Conservation (phyloP, 2,797 vertebrate genomes). For the Lophius americanus region DNA sequence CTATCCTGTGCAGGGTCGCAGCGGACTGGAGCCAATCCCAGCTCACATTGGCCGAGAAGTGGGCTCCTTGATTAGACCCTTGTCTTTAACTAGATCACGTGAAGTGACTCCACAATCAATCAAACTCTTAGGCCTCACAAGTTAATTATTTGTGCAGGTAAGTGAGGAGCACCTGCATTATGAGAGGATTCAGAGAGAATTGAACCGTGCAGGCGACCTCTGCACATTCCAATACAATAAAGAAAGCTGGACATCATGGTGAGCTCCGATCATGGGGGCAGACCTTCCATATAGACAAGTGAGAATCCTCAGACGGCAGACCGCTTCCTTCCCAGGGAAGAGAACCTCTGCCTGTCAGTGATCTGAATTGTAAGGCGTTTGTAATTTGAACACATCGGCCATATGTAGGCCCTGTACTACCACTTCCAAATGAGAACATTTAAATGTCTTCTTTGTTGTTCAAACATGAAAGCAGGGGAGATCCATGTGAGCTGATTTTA, state of each 20-base stretch:
- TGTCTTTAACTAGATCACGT: neutral
- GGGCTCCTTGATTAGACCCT: too few relatives aligned
- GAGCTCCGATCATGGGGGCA: slow-evolving; percentile 58
- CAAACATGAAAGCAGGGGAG: slow-evolving; percentile 69
- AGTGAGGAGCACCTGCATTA: slow-evolving; percentile 54
- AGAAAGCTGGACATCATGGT: slow-evolving; percentile 48
- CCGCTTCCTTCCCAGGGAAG: slow-evolving; percentile 49
- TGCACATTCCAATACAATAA: slow-evolving; percentile 59
- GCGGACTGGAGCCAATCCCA: too few relatives aligned
- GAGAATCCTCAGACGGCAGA: slow-evolving; percentile 68
- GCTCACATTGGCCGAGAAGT: too few relatives aligned
- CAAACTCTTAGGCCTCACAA: slow-evolving; percentile 17
- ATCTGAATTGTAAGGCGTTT: slow-evolving; percentile 46
- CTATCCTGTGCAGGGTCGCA: too few relatives aligned
- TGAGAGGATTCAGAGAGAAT: slow-evolving; percentile 51
- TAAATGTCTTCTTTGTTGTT: slow-evolving; percentile 69
- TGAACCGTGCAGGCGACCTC: slow-evolving; percentile 35
- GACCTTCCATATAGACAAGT: slow-evolving; percentile 60
- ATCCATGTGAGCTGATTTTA: slow-evolving; percentile 76
- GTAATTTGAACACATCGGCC: slow-evolving; percentile 48
- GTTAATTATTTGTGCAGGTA: slow-evolving; percentile 41
- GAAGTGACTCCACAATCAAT: slow-evolving; percentile 17
- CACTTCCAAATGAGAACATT: slow-evolving; percentile 75
- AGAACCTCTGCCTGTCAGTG: slow-evolving; percentile 65
- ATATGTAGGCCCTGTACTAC: slow-evolving; percentile 64